These are phyloP conservation scores for Oxyruncus cristatus DNA, from an alignment of 2,113 vertebrate genomes.

Conservation along the genomic window DNA sequence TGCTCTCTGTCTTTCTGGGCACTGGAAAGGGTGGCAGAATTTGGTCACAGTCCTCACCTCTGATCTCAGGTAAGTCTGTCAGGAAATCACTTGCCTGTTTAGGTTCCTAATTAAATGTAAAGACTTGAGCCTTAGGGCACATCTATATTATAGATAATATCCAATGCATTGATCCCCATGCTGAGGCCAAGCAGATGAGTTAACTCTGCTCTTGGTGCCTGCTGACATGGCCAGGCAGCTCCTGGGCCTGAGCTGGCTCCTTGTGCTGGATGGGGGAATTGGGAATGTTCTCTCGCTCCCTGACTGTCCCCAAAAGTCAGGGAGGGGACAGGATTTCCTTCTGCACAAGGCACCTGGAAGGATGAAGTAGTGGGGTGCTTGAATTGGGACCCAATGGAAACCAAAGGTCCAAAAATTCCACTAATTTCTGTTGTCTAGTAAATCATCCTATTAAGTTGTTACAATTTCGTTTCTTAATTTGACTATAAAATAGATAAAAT, in stretches of 20 bases:
- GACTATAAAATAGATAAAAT: not conserved
- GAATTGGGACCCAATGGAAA: not conserved
- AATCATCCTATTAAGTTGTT: not conserved
- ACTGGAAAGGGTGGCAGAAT: not conserved
- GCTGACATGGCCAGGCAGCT: not conserved
- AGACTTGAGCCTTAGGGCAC: not conserved
- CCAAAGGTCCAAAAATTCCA: not conserved
- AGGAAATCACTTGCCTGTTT: not conserved
- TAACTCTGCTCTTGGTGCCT: not conserved
- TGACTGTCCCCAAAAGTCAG: not conserved
- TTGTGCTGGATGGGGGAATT: accelerated
- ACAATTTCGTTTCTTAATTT: not conserved
- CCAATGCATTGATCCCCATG: not conserved
- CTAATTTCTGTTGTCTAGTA: not conserved
- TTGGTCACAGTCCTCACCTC: not conserved
- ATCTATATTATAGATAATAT: not conserved
- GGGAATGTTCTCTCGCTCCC: not conserved
- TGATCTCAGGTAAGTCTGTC: not conserved
- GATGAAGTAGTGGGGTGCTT: not conserved
- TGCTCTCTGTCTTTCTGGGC: not conserved
- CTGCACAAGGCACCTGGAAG: not conserved
- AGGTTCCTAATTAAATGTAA: not conserved
- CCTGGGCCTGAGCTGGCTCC: not conserved
- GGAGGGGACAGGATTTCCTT: not conserved
- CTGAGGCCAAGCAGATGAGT: not conserved